Evolutionary conservation across 2,113 vertebrate genomes (phyloP).

Genomic region (Aplodontia rufa): DNA sequence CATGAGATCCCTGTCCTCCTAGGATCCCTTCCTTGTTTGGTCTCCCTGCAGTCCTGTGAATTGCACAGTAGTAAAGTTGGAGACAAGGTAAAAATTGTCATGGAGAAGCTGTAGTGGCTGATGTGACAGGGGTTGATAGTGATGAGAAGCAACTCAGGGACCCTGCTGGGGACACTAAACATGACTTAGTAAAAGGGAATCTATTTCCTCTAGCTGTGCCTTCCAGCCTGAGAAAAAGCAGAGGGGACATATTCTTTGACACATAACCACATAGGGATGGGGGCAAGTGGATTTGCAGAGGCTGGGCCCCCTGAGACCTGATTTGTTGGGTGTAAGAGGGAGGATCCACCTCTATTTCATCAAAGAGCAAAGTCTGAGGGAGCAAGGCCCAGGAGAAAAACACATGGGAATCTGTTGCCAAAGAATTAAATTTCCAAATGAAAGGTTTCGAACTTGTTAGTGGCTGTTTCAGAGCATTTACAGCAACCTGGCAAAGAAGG

Average conservation of each 20-base stretch:
- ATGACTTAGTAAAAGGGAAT: neutral
- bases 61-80: neutral
- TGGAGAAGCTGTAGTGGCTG: neutral
- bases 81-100: neutral
- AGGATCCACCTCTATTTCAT: neutral
- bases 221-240: neutral
- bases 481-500: neutral
- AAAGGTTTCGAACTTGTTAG: neutral
- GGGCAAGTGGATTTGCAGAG: neutral
- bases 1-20: neutral
- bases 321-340: neutral
- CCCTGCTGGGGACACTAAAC: too few relatives aligned
- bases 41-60: too few relatives aligned
- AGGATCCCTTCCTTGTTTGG: too few relatives aligned
- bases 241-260: neutral
- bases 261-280: neutral
- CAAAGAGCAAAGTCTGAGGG: neutral
- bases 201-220: neutral
- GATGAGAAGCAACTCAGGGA: neutral
- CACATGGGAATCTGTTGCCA: neutral
- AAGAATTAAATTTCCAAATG: neutral
- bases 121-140: neutral
- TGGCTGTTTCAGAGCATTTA: too few relatives aligned
- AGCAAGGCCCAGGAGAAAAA: neutral
- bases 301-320: neutral